Evolutionary conservation across 2,888 invertebrate species (phyloP).

Genomic region (Apamea anceps): DNA sequence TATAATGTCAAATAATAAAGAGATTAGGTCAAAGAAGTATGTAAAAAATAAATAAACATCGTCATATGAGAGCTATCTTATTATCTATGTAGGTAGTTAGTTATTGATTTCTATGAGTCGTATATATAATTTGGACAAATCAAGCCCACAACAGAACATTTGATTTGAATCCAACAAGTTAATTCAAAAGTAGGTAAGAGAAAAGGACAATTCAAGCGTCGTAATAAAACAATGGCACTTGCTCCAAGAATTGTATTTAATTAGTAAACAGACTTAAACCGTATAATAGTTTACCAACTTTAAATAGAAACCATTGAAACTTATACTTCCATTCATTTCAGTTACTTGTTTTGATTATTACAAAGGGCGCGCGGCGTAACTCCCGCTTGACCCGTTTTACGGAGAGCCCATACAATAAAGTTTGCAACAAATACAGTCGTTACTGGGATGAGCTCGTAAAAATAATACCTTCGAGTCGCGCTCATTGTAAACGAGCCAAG

Average conservation of each 20-base stretch:
- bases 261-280: constrained; percentile 15
- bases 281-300: constrained; percentile 33
- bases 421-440: constrained; percentile 74
- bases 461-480: constrained; percentile 71
- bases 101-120: not conserved
- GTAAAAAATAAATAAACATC: no score
- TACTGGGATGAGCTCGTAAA: constrained; percentile 72
- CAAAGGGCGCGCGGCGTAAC: constrained; percentile 41
- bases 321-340: constrained; percentile 40
- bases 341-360: constrained; percentile 60
- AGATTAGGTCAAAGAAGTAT: no score
- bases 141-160: not conserved
- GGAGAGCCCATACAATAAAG: constrained; percentile 66
- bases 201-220: constrained; percentile 7
- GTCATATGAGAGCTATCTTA: no score
- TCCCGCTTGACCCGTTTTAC: constrained; percentile 67
- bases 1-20: no score
- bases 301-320: constrained; percentile 36
- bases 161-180: constrained; percentile 3
- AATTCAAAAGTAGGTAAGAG: constrained; percentile 15
- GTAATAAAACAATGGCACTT: constrained; percentile 21
- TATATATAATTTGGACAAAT: not conserved
- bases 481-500: constrained; percentile 80
- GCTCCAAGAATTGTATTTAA: constrained; percentile 29
- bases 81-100: no score